Conservation (phyloP, 2,113 vertebrate species). For the Pomatostomus ruficeps region DNA sequence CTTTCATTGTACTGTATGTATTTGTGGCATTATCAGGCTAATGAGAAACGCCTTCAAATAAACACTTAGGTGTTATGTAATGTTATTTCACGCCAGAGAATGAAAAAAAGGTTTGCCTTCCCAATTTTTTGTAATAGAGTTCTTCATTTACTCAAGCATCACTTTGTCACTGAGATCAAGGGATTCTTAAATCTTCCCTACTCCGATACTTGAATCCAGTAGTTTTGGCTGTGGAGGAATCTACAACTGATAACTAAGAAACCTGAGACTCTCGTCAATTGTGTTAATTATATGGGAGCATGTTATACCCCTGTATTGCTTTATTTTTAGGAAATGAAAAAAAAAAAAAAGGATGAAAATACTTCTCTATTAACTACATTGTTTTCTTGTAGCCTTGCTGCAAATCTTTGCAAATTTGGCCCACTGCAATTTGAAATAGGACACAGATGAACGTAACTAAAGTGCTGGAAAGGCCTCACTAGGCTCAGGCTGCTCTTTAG, state of each 20-base stretch:
- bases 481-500: background rate
- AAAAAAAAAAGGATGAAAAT: background rate
- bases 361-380: background rate
- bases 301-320: background rate
- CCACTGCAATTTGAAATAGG: background rate
- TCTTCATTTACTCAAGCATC: background rate
- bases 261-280: background rate
- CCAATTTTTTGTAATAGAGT: background rate
- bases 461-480: background rate
- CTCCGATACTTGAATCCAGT: background rate
- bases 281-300: background rate
- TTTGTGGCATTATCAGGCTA: background rate
- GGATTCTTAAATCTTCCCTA: background rate
- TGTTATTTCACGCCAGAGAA: background rate
- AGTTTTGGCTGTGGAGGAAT: background rate
- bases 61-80: background rate
- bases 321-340: background rate
- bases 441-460: background rate
- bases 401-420: background rate
- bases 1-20: background rate
- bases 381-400: background rate
- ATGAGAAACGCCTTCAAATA: constrained; percentile 14
- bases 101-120: background rate
- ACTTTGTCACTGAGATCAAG: background rate
- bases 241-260: background rate